Percentiles rank a stretch among this genome's conserved stretches.
phyloP scores from a whole-genome alignment of 2,113 vertebrate species.

The Ageneiosus marmoratus region DNA sequence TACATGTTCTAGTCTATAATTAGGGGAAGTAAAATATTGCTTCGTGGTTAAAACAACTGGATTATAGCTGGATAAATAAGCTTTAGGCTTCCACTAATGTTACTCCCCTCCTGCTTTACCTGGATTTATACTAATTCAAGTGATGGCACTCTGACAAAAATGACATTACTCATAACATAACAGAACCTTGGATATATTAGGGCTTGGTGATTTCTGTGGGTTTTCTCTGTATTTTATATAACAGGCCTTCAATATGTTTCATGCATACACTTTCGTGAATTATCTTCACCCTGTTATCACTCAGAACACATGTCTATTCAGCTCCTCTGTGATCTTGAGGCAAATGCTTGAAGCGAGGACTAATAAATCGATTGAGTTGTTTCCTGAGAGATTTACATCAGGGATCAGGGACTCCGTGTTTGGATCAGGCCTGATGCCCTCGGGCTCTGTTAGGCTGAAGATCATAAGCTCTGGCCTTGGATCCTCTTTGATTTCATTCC shows the following conservation, averaged over 20 bases:
- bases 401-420: slow-evolving; percentile 2
- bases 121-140: background rate
- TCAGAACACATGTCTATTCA: slow-evolving; percentile 38
- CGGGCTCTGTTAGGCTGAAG: slow-evolving; percentile 36
- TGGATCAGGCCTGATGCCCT: slow-evolving; percentile 25
- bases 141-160: background rate
- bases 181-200: background rate
- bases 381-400: slow-evolving; percentile 39
- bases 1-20: slow-evolving; percentile 41
- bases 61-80: slow-evolving; percentile 26
- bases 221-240: background rate
- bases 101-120: background rate
- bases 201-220: background rate
- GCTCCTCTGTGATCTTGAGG: slow-evolving; percentile 39
- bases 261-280: slow-evolving; percentile 21
- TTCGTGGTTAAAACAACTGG: slow-evolving; percentile 38
- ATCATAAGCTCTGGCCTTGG: slow-evolving; percentile 42
- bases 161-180: background rate
- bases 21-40: slow-evolving; percentile 38
- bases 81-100: background rate
- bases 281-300: slow-evolving; percentile 28
- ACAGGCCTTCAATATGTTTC: background rate
- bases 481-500: slow-evolving; percentile 29
- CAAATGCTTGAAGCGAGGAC: slow-evolving; percentile 18
- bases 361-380: slow-evolving; percentile 33